phyloP scores from a whole-genome alignment of 2,888 invertebrate species.

The Caenorhabditis angaria region DNA sequence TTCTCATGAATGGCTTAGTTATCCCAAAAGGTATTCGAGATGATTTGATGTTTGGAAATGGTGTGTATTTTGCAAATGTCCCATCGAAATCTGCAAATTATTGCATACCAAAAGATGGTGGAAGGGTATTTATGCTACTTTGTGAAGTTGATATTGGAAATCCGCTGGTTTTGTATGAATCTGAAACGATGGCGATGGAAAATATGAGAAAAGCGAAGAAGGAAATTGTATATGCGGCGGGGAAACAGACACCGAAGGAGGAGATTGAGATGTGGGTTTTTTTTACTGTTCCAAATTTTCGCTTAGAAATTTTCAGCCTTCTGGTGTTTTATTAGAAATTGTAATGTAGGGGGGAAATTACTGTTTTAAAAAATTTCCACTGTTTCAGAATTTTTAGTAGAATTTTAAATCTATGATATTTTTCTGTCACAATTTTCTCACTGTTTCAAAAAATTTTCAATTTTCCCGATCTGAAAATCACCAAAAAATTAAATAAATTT shows the following conservation, averaged over 20 bases:
- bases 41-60: constrained; percentile 43
- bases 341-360: no score
- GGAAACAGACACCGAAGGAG: constrained; percentile 22
- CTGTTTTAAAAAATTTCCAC: no score
- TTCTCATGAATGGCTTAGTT: constrained; percentile 37
- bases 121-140: constrained; percentile 29
- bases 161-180: constrained; percentile 23
- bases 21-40: constrained; percentile 31
- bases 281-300: background rate
- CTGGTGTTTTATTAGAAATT: no score
- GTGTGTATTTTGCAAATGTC: constrained; percentile 43
- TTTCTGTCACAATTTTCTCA: no score
- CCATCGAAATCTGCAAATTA: constrained; percentile 43
- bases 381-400: no score
- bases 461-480: no score
- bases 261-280: constrained; percentile 30
- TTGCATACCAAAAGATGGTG: constrained; percentile 25
- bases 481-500: no score
- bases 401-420: no score
- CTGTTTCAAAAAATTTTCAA: no score
- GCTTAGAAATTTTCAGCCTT: no score
- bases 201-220: constrained; percentile 19
- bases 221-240: constrained; percentile 31
- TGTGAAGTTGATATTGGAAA: constrained; percentile 34
- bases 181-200: constrained; percentile 21